Evolutionary conservation across 2,797 vertebrate genomes (phyloP).

Genomic region (Hypotaenidia okinawae): DNA sequence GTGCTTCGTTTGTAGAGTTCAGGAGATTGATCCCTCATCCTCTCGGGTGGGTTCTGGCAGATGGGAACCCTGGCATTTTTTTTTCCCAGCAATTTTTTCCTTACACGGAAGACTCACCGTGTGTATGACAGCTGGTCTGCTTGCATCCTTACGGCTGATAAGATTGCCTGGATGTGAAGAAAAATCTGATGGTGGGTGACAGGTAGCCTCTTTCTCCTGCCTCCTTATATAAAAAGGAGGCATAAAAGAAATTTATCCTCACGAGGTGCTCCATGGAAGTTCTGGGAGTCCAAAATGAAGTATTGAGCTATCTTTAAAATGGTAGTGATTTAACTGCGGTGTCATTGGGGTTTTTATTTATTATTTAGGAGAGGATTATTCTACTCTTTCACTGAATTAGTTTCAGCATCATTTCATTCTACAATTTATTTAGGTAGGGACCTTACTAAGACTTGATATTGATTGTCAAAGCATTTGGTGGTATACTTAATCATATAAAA

Average conservation of each 20-base stretch:
- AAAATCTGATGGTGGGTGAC: not conserved
- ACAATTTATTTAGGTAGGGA: not conserved
- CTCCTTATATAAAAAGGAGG: not conserved
- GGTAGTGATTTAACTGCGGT: not conserved
- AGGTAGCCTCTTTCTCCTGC: not conserved
- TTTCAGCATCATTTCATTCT: not conserved
- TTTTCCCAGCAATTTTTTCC: not conserved
- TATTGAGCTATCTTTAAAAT: not conserved
- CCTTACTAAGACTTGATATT: not conserved
- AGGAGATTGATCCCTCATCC: not conserved
- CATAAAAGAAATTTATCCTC: not conserved
- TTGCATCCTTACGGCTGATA: not conserved
- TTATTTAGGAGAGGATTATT: not conserved
- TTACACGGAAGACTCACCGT: accelerated
- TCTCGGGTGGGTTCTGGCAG: not conserved
- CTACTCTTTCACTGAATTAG: not conserved
- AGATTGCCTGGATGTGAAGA: not conserved
- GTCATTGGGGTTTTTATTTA: not conserved
- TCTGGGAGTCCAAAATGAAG: not conserved
- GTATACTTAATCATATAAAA: not conserved
- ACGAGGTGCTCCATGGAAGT: not conserved
- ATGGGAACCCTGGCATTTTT: not conserved
- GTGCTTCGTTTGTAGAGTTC: not conserved
- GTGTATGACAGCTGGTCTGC: not conserved
- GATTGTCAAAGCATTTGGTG: not conserved